phyloP scores from a whole-genome alignment of 2,113 vertebrate species.

The Anser brachyrhynchus region DNA sequence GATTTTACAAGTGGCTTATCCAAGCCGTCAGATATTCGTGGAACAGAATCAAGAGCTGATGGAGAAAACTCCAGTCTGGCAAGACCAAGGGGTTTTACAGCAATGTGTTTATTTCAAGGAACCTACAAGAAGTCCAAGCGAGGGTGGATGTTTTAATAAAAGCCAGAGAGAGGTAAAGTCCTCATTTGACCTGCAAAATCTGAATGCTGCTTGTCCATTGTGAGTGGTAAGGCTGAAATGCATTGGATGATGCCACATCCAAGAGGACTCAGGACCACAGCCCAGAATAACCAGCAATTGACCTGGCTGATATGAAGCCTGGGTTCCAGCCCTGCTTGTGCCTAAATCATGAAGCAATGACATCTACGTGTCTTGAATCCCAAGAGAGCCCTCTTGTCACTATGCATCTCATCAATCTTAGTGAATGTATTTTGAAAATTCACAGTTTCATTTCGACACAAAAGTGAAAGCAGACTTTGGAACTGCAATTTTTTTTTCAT shows the following conservation, averaged over 20 bases:
- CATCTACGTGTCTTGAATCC: fast-evolving
- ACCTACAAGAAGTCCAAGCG: background rate
- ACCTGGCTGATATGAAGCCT: fast-evolving
- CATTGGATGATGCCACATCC: background rate
- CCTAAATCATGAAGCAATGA: background rate
- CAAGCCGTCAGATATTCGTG: background rate
- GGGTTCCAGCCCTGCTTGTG: background rate
- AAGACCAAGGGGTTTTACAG: conserved; percentile 15
- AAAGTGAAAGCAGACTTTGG: background rate
- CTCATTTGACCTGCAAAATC: conserved; percentile 32
- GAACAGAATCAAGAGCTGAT: background rate
- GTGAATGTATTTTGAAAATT: background rate
- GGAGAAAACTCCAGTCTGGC: conserved; percentile 4
- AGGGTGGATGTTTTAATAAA: background rate
- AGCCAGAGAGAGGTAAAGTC: background rate
- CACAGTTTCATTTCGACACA: background rate
- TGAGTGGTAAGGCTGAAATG: background rate
- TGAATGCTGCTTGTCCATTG: background rate
- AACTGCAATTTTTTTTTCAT: background rate
- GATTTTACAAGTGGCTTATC: conserved; percentile 14
- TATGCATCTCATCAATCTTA: fast-evolving
- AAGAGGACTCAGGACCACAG: background rate
- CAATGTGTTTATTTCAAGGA: conserved; percentile 7
- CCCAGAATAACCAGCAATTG: background rate
- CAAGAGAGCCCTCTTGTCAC: background rate